Evolutionary conservation across 2,888 invertebrate genomes (phyloP).

Genomic region (Scaptomyza polygonia): DNA sequence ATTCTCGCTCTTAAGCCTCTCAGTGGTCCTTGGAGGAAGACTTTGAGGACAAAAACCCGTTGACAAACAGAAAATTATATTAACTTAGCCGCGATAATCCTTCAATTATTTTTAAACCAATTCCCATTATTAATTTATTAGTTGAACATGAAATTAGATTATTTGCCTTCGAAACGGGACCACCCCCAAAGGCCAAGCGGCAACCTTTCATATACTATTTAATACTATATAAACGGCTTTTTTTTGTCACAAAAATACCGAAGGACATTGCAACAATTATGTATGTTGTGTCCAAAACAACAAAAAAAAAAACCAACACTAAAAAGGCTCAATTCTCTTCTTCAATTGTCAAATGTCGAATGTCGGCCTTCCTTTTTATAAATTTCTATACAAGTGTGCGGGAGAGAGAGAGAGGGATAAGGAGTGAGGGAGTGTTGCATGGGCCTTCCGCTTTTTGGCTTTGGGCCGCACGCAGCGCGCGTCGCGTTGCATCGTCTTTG

Average conservation of each 20-base stretch:
- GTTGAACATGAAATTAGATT: constrained; percentile 17
- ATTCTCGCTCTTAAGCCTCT: too few relatives aligned
- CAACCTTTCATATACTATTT: constrained; percentile 37
- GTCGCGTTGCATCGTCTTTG: too few relatives aligned
- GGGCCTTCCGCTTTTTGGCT: constrained; percentile 18
- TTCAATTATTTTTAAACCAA: not conserved
- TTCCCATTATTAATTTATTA: not conserved
- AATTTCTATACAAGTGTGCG: not conserved
- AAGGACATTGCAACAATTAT: constrained; percentile 77
- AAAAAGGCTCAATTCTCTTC: constrained; percentile 25
- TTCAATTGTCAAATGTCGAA: constrained; percentile 27
- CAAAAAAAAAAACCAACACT: not conserved
- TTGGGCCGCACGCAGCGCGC: constrained; percentile 67
- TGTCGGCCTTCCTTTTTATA: constrained; percentile 3
- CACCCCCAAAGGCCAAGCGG: constrained; percentile 49
- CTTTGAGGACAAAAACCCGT: too few relatives aligned
- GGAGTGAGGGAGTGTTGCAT: not conserved
- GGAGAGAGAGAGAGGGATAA: not conserved
- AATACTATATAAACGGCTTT: constrained; percentile 23
- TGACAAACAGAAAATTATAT: too few relatives aligned
- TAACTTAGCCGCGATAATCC: not conserved
- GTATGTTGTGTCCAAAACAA: constrained; percentile 38
- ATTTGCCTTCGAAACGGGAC: constrained; percentile 20
- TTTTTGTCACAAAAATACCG: constrained; percentile 60
- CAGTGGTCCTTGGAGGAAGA: too few relatives aligned